These are phyloP conservation scores for Agrypnus murinus DNA, from an alignment of 2,888 invertebrate genomes.

Conservation along the genomic window DNA sequence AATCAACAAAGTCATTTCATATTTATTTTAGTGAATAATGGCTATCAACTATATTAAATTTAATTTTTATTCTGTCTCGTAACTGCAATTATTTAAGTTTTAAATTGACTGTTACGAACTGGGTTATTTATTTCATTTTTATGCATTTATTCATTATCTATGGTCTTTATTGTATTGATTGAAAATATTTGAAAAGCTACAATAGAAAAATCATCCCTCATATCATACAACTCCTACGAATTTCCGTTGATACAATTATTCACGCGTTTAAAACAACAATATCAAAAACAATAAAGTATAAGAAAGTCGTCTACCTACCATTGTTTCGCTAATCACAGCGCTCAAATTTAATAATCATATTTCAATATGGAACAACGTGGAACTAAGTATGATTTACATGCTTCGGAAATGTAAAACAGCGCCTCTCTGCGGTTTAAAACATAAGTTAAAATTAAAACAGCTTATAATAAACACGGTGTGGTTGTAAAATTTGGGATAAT, in stretches of 20 bases:
- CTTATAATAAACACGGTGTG: too few species aligned
- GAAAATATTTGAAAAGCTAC: neutral
- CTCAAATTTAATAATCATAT: conserved; percentile 42
- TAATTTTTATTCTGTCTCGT: conserved; percentile 6
- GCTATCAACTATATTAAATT: conserved; percentile 11
- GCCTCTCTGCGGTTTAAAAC: neutral
- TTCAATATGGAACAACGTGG: conserved; percentile 39
- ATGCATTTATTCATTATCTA: too few species aligned
- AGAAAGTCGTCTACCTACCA: conserved; percentile 30
- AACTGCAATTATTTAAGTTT: neutral
- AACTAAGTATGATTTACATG: conserved; percentile 38
- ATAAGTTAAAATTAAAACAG: neutral
- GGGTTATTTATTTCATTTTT: neutral
- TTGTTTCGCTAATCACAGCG: conserved; percentile 33
- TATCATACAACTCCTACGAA: conserved; percentile 18
- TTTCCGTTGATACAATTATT: conserved; percentile 22
- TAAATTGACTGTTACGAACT: neutral
- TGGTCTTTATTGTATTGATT: too few species aligned
- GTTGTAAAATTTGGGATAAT: too few species aligned
- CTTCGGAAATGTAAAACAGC: conserved; percentile 18
- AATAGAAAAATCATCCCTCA: conserved; percentile 3
- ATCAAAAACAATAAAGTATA: conserved; percentile 31
- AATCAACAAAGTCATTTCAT: conserved; percentile 21
- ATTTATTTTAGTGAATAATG: conserved; percentile 2
- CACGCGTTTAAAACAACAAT: conserved; percentile 22